Percentiles rank a stretch among this genome's conserved stretches.
Conservation (phyloP, 2,113 vertebrate species). For the Catharus bicknelli region DNA sequence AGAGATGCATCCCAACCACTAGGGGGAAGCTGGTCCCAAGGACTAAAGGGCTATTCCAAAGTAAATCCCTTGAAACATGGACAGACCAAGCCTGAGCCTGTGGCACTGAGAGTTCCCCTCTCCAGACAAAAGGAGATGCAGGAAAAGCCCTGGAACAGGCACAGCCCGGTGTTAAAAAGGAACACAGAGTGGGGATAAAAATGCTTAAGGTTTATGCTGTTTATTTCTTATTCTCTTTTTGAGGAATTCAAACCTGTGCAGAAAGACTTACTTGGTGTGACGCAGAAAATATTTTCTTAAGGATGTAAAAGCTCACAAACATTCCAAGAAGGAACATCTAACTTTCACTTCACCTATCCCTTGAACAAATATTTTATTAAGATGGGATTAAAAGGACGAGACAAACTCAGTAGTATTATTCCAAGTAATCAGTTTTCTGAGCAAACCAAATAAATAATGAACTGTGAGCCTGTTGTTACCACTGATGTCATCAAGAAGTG, state of each 20-base stretch:
- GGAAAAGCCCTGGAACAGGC: not conserved
- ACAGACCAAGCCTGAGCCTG: not conserved
- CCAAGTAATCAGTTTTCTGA: not conserved
- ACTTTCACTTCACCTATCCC: not conserved
- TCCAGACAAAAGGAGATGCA: not conserved
- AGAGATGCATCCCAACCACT: not conserved
- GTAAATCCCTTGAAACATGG: not conserved
- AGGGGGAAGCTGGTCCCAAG: not conserved
- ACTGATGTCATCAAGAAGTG: not conserved
- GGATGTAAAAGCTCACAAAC: not conserved
- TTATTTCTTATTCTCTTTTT: not conserved
- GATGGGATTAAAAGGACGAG: not conserved
- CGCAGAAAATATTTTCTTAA: not conserved
- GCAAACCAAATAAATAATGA: not conserved
- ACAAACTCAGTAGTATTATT: not conserved
- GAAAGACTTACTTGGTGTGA: not conserved
- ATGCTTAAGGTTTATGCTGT: not conserved
- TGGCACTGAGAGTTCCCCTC: not conserved
- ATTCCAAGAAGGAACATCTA: not conserved
- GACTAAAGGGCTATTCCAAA: not conserved
- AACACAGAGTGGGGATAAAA: not conserved
- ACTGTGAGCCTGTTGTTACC: not conserved
- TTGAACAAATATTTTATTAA: not conserved
- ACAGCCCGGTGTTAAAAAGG: not conserved
- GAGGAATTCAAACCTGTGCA: not conserved